Conservation (phyloP, 2,113 vertebrate species). For the Mustela nigripes region DNA sequence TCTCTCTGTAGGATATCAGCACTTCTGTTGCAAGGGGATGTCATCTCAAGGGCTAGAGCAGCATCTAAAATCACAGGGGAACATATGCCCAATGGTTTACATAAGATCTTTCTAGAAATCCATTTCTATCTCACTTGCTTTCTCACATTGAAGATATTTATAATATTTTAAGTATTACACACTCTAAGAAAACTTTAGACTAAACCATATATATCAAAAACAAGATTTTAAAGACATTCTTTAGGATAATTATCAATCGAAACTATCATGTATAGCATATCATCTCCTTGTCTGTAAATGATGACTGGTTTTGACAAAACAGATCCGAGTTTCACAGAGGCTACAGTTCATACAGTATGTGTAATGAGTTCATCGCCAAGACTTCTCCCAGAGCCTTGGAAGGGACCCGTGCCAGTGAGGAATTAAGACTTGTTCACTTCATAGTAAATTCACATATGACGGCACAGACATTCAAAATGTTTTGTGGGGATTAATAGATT, state of each 20-base stretch:
- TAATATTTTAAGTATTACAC: not conserved
- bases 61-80: conserved; percentile 63
- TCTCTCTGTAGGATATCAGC: not conserved
- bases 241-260: not conserved
- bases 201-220: not conserved
- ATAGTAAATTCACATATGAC: conserved; percentile 21
- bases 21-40: not conserved
- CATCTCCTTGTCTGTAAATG: conserved; percentile 15
- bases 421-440: not conserved
- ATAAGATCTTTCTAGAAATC: not conserved
- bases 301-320: not conserved
- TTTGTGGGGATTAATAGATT: not conserved
- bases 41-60: conserved; percentile 3
- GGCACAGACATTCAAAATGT: not conserved
- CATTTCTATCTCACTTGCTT: not conserved
- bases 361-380: not conserved
- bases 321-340: not conserved
- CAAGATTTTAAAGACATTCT: conserved; percentile 43
- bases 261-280: not conserved
- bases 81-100: not conserved
- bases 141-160: not conserved
- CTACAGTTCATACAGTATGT: not conserved
- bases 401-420: not conserved
- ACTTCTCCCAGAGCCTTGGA: not conserved
- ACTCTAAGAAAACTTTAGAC: not conserved